Base-by-base conservation (phyloP, 2,888 invertebrate genomes). In the Pocota personata region DNA sequence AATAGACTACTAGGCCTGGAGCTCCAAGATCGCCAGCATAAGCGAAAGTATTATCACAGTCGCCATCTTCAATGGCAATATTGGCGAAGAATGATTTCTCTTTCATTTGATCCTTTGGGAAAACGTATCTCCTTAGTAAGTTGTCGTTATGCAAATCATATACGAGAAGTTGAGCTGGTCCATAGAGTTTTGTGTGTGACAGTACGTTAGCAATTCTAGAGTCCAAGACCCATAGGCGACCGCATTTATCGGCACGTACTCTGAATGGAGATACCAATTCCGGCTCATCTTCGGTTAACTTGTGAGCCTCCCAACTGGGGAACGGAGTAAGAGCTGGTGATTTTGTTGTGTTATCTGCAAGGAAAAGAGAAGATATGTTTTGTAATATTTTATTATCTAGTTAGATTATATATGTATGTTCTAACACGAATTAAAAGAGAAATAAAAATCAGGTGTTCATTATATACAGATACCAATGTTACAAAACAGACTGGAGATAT, bases 271-370 rank as follows among this genome's bases (percentile, higher is more conserved):
- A 96, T 0, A 96, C 94, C 62, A 96, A 94, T 90, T 96, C 95
- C 1, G 95, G 94, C 0, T 93, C 93, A 1, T 93, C 93, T 16
- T 91, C 91, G 7, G 91, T 92, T 57, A 95, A 93, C 50, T 95
- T 95, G 89, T 97, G 96, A 0, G 96, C 95, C 80, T 95, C 95
- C 97, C 97, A 97, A 88, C 95, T 95, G 0, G 97, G 97, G 88
- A 95, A 97, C 0, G 97, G 97, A n/a, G 93, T 95, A 75, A 97
- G 91, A 43, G 94, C 93, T 0, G 97, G 97, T 4, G 96, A 95
- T 75, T 93, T 94, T 0, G 93, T 94, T 0, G 94, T 93, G 73
- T 93, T 94, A 89, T 96, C 96, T 96, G 93, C 30, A 94, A 94
- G 75, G 60, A 87, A 84, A 82, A 55, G 77, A 66, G 64, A 79